These are phyloP conservation scores for Rhamnusium bicolor DNA, from an alignment of 2,888 invertebrate genomes.

Conservation along the genomic window DNA sequence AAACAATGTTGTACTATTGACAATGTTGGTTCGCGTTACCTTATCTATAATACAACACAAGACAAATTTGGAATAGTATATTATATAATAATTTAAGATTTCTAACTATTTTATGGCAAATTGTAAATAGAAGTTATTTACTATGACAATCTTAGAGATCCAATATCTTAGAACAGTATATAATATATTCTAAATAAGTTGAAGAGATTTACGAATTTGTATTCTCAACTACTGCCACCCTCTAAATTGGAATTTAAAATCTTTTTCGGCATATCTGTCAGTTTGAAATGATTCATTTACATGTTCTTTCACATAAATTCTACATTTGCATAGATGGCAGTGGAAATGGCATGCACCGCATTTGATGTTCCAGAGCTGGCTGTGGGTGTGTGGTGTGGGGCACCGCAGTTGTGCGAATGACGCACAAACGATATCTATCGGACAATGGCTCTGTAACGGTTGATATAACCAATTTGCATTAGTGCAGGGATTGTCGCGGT, in stretches of 20 bases:
- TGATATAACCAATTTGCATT: slow-evolving; percentile 60
- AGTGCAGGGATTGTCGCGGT: slow-evolving; percentile 49
- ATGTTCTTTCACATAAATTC: slow-evolving; percentile 57
- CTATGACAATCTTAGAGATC: not conserved
- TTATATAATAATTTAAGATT: too few relatives aligned
- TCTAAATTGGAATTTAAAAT: not conserved
- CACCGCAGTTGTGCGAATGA: slow-evolving; percentile 59
- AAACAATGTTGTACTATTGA: too few relatives aligned
- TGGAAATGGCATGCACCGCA: slow-evolving; percentile 54
- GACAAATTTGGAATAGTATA: too few relatives aligned
- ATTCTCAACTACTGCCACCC: not conserved
- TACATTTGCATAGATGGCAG: slow-evolving; percentile 58
- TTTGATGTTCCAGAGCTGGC: slow-evolving; percentile 36
- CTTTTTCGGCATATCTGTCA: slow-evolving; percentile 2
- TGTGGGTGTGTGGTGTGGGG: slow-evolving; percentile 39
- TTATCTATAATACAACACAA: too few relatives aligned
- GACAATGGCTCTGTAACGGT: slow-evolving; percentile 50
- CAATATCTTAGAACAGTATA: not conserved
- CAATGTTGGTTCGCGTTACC: too few relatives aligned
- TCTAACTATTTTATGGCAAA: too few relatives aligned
- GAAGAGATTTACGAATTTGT: not conserved
- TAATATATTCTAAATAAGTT: not conserved
- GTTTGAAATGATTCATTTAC: slow-evolving; percentile 52
- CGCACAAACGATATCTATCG: slow-evolving; percentile 56
- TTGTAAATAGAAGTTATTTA: too few relatives aligned